Conservation (phyloP, 2,888 invertebrate species). For the Melanostoma mellinum region DNA sequence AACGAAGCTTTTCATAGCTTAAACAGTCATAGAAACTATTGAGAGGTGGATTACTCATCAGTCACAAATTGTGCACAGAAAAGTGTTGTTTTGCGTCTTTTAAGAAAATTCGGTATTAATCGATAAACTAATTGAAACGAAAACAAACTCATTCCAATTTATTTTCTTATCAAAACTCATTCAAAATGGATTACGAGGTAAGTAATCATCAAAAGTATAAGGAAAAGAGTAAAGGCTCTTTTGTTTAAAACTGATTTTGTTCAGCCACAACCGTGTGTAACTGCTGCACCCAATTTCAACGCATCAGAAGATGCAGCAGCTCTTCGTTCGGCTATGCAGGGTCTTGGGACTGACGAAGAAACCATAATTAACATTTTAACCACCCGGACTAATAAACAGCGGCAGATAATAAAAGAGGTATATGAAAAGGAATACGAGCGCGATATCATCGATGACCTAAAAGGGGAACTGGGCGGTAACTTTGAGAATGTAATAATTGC, state of each 20-base stretch:
- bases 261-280: slow-evolving; percentile 83
- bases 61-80: slow-evolving; percentile 11
- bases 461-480: slow-evolving; percentile 88
- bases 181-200: slow-evolving; percentile 58
- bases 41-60: slow-evolving; percentile 57
- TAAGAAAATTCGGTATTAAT: slow-evolving; percentile 8
- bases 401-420: slow-evolving; percentile 86
- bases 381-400: slow-evolving; percentile 86
- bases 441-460: slow-evolving; percentile 86
- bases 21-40: not conserved
- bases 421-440: slow-evolving; percentile 85
- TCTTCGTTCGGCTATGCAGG: slow-evolving; percentile 87
- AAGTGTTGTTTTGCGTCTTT: not conserved
- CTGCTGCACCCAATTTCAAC: slow-evolving; percentile 84
- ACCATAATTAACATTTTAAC: slow-evolving; percentile 88
- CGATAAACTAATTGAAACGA: not conserved
- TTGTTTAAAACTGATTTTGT: not conserved
- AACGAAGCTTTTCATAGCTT: slow-evolving; percentile 40
- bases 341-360: slow-evolving; percentile 88
- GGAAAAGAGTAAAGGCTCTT: too few relatives aligned
- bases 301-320: slow-evolving; percentile 85
- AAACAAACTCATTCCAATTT: too few relatives aligned
- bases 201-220: not conserved
- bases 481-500: slow-evolving; percentile 89
- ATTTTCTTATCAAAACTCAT: not conserved